phyloP scores from a whole-genome alignment of 2,797 vertebrate species.

The Tragelaphus eurycerus region DNA sequence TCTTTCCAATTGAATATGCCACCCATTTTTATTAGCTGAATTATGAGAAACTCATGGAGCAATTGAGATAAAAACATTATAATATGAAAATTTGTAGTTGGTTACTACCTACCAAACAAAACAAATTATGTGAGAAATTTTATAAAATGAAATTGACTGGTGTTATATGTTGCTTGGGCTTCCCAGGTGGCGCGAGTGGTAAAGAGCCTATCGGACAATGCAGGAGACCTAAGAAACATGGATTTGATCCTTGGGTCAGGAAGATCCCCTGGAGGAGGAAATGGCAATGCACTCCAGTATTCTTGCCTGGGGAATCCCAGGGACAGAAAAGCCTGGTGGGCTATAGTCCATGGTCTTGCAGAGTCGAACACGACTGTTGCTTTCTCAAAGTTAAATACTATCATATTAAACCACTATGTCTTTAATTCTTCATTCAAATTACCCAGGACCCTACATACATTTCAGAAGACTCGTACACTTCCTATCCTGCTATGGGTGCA shows the following conservation, averaged over 20 bases:
- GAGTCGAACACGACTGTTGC: background rate
- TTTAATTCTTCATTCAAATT: background rate
- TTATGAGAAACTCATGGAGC: background rate
- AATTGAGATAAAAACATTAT: background rate
- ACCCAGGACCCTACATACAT: background rate
- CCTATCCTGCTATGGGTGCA: background rate
- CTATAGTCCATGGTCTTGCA: background rate
- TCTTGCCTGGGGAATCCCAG: background rate
- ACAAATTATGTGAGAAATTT: background rate
- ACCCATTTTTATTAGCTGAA: background rate
- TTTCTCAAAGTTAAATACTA: background rate
- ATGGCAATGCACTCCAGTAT: background rate
- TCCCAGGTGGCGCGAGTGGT: fast-evolving
- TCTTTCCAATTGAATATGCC: background rate
- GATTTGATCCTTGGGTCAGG: background rate
- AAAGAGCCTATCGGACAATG: background rate
- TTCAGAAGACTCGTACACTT: background rate
- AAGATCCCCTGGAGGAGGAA: background rate
- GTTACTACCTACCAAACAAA: background rate
- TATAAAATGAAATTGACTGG: background rate
- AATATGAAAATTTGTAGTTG: background rate
- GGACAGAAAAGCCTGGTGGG: background rate
- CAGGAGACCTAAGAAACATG: background rate
- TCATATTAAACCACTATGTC: background rate
- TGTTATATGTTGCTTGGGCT: background rate